A percentile compares a stretch with the other conserved stretches of the same genome.
Evolutionary conservation across 2,888 invertebrate species (phyloP).

Genomic region (Oscheius sp.): DNA sequence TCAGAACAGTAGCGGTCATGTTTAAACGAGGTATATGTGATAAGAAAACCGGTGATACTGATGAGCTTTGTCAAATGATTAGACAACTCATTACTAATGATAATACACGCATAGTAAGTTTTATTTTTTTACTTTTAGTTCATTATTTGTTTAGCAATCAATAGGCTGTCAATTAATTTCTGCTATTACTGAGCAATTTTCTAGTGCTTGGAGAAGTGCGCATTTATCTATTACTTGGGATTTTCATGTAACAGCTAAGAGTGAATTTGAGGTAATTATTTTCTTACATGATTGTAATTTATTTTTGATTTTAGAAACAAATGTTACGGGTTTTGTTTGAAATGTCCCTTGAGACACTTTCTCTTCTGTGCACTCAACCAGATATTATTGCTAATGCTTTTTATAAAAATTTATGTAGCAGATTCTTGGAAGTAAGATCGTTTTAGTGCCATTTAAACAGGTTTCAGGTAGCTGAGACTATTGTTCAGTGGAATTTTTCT

Average conservation of each 20-base stretch:
- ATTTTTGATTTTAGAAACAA: conserved; percentile 69
- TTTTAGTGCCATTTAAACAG: background rate
- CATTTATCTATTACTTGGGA: conserved; percentile 90
- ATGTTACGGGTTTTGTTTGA: conserved; percentile 86
- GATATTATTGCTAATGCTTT: conserved; percentile 54
- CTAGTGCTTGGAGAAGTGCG: conserved; percentile 85
- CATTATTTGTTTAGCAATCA: conserved; percentile 79
- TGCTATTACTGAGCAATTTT: conserved; percentile 88
- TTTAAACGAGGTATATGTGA: conserved; percentile 86
- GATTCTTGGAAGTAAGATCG: conserved; percentile 52
- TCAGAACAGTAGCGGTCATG: conserved; percentile 85
- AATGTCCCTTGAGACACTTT: conserved; percentile 80
- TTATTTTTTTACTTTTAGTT: background rate
- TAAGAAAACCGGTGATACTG: conserved; percentile 78
- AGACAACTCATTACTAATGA: conserved; percentile 83
- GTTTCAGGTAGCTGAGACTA: conserved; percentile 84
- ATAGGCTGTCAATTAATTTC: conserved; percentile 86
- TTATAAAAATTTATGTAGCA: conserved; percentile 48
- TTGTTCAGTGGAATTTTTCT: conserved; percentile 85
- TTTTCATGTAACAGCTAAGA: conserved; percentile 86
- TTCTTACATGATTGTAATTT: background rate
- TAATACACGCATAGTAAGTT: conserved; percentile 79
- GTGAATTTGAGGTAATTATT: conserved; percentile 81
- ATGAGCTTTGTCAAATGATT: conserved; percentile 77
- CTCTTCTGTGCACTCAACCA: conserved; percentile 61